Base-by-base conservation (phyloP, 2,888 invertebrate species). In the Drosophila pseudotalamancana region DNA sequence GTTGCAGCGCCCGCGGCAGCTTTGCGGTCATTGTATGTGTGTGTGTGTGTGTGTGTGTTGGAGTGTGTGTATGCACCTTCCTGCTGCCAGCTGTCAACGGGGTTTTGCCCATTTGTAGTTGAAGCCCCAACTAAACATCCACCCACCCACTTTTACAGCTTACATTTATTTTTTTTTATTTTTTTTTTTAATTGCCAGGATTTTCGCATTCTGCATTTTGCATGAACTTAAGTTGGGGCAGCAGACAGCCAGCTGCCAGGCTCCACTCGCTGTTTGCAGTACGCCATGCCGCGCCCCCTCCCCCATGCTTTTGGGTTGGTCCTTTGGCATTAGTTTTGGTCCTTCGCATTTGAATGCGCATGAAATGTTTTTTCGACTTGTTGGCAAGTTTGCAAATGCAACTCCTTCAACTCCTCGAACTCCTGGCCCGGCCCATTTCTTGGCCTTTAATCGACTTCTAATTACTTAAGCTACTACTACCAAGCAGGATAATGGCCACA, bases 371-470 rank as follows among this genome's bases (percentile, higher is more conserved):
- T 64, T 59, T 60, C 51, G 70, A 70, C 70, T 77, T 71, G 80
- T 65, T 77, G 71, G 83, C 66, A 83, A 79, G 57, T 59, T 65
- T 59, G 56, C 61, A 16, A 46, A 74, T 40, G 62, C 51, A 34
- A 14, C 39, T 29, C 14, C 21, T 31, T 4, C 18, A 6, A 8
- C 1, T 18, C 2, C 11, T 14, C 16, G 27, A 4, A 0, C 18
- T 11, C 25, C 18, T 45, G 18, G 6, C 42, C 40, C 34, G 12
- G 8, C 31, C 54, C 29, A 21, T 57, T 35, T 40, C 57, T 63
- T 55, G 42, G 55, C 55, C 67, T 67, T 60, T 84, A 83, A 87
- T 83, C 87, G 87, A 83, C 73, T 87, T 81, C 85, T 83, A 87
- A 87, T 83, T 83, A 71, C 87, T 81, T 78, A 72, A 87, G 87